These are phyloP conservation scores for Sphaerophoria rueppellii DNA, from an alignment of 2,888 invertebrate genomes.

Conservation along the genomic window DNA sequence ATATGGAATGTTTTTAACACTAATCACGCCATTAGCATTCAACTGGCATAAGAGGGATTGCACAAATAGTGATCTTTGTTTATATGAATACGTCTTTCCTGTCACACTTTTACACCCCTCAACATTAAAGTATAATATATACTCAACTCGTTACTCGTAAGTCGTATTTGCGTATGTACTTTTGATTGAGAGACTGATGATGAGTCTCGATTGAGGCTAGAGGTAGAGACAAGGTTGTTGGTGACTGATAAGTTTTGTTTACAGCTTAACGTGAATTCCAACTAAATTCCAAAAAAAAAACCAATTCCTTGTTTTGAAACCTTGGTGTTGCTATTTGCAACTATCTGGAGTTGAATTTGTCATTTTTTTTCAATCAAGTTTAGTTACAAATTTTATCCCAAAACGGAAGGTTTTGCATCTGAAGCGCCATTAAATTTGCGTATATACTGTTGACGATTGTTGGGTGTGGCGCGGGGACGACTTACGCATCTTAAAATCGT, in stretches of 20 bases:
- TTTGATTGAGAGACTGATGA: slow-evolving; percentile 7
- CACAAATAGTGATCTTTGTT: slow-evolving; percentile 50
- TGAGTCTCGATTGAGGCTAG: slow-evolving; percentile 10
- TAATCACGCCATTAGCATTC: slow-evolving; percentile 68
- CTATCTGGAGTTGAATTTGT: background rate
- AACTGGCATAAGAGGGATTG: slow-evolving; percentile 43
- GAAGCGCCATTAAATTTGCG: slow-evolving; percentile 15
- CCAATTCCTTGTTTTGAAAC: background rate
- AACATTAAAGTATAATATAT: background rate
- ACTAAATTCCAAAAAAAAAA: slow-evolving; percentile 2
- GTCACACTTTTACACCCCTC: slow-evolving; percentile 24
- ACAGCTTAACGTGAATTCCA: background rate
- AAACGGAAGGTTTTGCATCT: background rate
- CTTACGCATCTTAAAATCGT: slow-evolving; percentile 42
- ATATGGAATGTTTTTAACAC: slow-evolving; percentile 56
- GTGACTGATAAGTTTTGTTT: background rate
- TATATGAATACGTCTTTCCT: slow-evolving; percentile 18
- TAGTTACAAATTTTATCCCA: background rate
- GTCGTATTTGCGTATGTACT: slow-evolving; percentile 10
- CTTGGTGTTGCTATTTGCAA: background rate
- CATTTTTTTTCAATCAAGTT: background rate
- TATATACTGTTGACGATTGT: background rate
- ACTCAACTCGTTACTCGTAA: background rate
- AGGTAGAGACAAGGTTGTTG: slow-evolving; percentile 2
- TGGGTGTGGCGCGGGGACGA: slow-evolving; percentile 39